Evolutionary conservation across 1,140 invertebrate species (phyloP), one percentile per base, ranked within the genome.

Genomic region (Cardiocondyla obscurior): DNA sequence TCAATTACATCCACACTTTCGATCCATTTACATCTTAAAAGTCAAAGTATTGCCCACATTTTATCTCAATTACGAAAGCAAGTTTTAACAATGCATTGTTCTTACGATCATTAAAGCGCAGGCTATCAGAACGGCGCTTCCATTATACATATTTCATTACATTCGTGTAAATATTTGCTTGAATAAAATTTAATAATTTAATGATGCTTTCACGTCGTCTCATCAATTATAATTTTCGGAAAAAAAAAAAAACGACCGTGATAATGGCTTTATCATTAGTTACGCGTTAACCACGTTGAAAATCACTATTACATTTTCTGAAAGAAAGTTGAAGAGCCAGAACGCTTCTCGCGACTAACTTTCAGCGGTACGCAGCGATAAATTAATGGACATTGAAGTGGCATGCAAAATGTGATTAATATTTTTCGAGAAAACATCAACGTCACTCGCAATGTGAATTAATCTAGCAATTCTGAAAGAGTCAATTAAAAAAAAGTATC

Each of bases 151-250:
- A 14, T n/a, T 46, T 76, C 22, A 36, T 42, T 36, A 22, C 22
- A 10, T 8, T 0, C 62, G 28, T 77, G 49, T 79, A 22, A 53
- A 51, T 33, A 53, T 55, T 49, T 67, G 33, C 3, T 30, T 12
- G 30, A 69, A 79, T 77, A 65, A 36, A 60, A 39, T 39, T 62
- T 39, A 67, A 67, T 39, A 60, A 77, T 79, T 79, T 79, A 79
- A 69, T 39, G 22, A 69, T 55, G n/a, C 25, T 53, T 55, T 33
- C 7, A 42, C 62, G n/a, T 49, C 58, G 39, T n/a, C 33, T 39
- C 33, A 69, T 79, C 33, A 67, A 77, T 49, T 25, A 39, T 12
- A 77, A 51, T 77, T 67, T 77, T 51, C 36, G 42, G 16, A 49
- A 46, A 76, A 25, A 19, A 62, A 49, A 46, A 76, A 25, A 19